Base-by-base conservation (phyloP, 2,888 invertebrate genomes). In the Nymphalis urticae region DNA sequence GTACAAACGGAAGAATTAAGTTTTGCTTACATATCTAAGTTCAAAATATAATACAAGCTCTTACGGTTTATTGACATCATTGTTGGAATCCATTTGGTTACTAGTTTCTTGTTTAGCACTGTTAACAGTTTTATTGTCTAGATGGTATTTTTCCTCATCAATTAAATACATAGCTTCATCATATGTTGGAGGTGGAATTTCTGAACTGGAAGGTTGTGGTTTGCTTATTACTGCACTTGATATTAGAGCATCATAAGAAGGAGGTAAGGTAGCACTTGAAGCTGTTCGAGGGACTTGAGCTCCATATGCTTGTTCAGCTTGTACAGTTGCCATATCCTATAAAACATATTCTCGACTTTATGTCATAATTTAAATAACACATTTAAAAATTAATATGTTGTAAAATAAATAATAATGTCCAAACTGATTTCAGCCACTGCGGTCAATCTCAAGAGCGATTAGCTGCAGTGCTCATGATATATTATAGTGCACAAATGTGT, bases 111-210 rank as follows among this genome's bases (percentile, higher is more conserved):
- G 86, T 80, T 92, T 92, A 71, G 82, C 82, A 79, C 77, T 83
- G 71, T 87, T 86, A 27, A 58, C 19, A 76, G 79, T 82, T 80
- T 82, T 87, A 70, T 82, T 81, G 56, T 82, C 83, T 63, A 82
- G 79, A 65, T 76, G 79, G 58, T 83, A 78, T 76, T 93, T 93
- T 70, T 88, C 91, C 80, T 92, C 92, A 70, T 86, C 91, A 78
- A 93, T 92, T 17, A 93, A 86, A 75, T 90, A 93, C 92, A 94
- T 93, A 1, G 95, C 95, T 89, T 95, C 95, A 77, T 94, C 94
- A 79, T 95, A 95, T 17, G 94, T 93, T 0, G 95, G 95, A 4
- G 95, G 95, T 16, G 94, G 94, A 47, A 92, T 87, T 79, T 94
- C 94, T 19, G 93, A 93, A 67, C 89, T 88, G 56, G 92, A 92